A percentile compares a stretch with the other conserved stretches of the same genome.
Conservation (phyloP, 2,113 vertebrate species). For the Taxidea taxus region DNA sequence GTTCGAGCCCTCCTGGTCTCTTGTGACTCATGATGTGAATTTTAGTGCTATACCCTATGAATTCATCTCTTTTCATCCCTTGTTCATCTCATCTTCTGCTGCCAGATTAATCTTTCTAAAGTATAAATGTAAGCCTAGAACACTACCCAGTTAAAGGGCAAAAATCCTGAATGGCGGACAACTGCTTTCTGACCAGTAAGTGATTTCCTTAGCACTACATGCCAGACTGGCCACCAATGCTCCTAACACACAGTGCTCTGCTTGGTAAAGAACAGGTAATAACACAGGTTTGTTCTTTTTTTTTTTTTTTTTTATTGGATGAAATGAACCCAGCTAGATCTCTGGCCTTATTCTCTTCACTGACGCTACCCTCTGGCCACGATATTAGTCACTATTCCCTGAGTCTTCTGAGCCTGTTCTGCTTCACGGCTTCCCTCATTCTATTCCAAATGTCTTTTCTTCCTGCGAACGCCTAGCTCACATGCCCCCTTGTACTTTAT, state of each 20-base stretch:
- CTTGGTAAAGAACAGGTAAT: not conserved
- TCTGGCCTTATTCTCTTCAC: not conserved
- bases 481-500: not conserved
- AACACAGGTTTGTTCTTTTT: not conserved
- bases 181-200: not conserved
- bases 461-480: not conserved
- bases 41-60: not conserved
- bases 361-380: not conserved
- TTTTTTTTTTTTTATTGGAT: not conserved
- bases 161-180: not conserved
- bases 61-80: not conserved
- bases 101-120: not conserved
- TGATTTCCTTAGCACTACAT: not conserved
- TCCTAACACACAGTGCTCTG: not conserved
- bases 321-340: not conserved
- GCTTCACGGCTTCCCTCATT: not conserved
- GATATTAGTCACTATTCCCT: not conserved
- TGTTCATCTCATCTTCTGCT: not conserved
- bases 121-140: not conserved
- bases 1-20: not conserved
- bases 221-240: not conserved
- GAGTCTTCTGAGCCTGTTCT: not conserved
- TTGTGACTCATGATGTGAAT: not conserved
- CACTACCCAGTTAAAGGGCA: not conserved
- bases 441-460: not conserved